Evolutionary conservation across 2,888 invertebrate species (phyloP), one percentile per base, ranked within the genome.

Genomic region (Yponomeuta plumbellus): DNA sequence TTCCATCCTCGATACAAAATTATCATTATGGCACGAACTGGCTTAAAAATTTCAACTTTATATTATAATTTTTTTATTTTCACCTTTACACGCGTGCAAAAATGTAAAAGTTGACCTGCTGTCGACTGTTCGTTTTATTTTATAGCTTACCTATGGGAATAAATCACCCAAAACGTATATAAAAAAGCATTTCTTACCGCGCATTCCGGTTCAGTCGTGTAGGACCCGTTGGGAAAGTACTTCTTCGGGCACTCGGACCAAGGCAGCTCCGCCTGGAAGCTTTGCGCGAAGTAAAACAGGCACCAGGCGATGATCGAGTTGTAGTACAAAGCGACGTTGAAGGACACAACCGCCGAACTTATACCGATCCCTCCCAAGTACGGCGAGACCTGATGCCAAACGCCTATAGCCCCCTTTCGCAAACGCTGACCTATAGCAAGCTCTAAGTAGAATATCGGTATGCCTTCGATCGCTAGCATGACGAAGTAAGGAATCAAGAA

Each of bases 271-370:
- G 96, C 94, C 80, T 97, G 97, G 85, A 98, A 98, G 84, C 98
- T 98, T 92, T 97, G 96, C 72, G 96, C 95, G 80, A 98, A 95
- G 88, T 98, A 98, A 86, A 97, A 98, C 79, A 98, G 93, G 83
- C 98, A 98, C 99, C 99, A 99, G 69, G 98, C 98, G 73, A 99
- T 98, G 75, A 99, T 98, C 69, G 98, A 98, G 88, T 99, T 99
- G 88, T 99, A 99, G 86, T 99, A 99, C 71, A 99, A 92, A 13
- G 98, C 98, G 71, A 99, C 98, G 81, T 98, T 97, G 88, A 98
- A 98, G 0, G 98, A 98, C 44, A 99, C 98, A 70, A 99, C 96
- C 1, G 98, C 98, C 67, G 97, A 97, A 78, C 98, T 97, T 73
- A 98, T 95, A 22, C 98, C 97, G 68, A 97, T 97, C 17, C 97